A percentile compares a stretch with the other conserved stretches of the same genome.
phyloP scores from a whole-genome alignment of 2,797 vertebrate genomes.

The Peromyscus aztecus region DNA sequence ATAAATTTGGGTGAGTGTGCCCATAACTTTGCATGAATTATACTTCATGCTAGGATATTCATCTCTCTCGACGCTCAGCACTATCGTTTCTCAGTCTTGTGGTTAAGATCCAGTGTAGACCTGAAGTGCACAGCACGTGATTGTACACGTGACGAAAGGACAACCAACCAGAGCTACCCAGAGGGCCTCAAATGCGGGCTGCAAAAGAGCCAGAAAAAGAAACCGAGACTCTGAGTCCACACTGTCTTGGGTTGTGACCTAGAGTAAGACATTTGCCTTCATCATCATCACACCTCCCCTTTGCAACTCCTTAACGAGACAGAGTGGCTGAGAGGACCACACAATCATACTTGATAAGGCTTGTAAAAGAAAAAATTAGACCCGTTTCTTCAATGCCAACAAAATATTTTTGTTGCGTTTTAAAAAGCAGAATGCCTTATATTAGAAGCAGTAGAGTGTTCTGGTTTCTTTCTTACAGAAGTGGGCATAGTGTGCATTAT shows the following conservation, averaged over 20 bases:
- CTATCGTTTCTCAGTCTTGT: background rate
- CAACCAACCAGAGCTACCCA: background rate
- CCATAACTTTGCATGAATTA: background rate
- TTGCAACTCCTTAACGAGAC: background rate
- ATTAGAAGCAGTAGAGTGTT: background rate
- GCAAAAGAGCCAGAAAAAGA: background rate
- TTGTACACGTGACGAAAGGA: background rate
- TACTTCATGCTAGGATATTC: background rate
- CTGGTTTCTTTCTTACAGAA: background rate
- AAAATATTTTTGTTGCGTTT: background rate
- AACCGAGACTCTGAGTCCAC: background rate
- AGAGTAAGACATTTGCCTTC: background rate
- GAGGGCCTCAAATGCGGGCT: background rate
- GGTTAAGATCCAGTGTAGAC: background rate
- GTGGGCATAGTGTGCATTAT: background rate
- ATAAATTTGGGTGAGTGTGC: background rate
- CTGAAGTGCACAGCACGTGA: background rate
- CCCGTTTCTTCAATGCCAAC: conserved; percentile 8
- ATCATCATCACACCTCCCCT: too few relatives aligned
- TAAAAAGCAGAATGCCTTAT: background rate
- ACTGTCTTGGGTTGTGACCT: background rate
- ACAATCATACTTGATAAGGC: background rate
- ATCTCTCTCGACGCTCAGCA: background rate
- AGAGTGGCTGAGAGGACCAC: background rate
- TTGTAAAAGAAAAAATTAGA: background rate